Evolutionary conservation across 2,797 vertebrate genomes (phyloP).

Genomic region (Anas acuta): DNA sequence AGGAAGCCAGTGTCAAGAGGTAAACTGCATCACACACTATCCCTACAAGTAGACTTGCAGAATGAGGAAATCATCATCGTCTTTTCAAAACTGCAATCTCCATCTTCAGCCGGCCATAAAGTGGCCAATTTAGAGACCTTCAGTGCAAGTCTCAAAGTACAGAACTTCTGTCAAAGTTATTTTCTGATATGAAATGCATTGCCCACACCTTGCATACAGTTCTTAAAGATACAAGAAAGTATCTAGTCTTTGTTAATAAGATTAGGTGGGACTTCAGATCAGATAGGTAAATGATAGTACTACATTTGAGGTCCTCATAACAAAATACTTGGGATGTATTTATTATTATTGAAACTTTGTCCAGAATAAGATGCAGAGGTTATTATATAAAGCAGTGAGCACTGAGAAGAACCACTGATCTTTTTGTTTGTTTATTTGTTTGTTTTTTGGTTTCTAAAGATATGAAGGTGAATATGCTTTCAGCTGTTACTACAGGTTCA

Average conservation of each 20-base stretch:
- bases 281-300: neutral
- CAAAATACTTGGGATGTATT: neutral
- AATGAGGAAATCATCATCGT: neutral
- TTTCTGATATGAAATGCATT: neutral
- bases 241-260: neutral
- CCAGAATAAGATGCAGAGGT: neutral
- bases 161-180: neutral
- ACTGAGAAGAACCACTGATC: neutral
- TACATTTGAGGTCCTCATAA: neutral
- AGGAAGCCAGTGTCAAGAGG: slow-evolving; percentile 62
- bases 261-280: neutral
- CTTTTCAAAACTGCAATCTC: neutral
- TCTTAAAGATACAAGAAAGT: neutral
- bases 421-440: too few species aligned
- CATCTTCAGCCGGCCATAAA: neutral
- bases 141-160: neutral
- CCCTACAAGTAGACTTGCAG: slow-evolving; percentile 16
- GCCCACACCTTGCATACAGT: neutral
- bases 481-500: neutral
- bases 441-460: too few species aligned
- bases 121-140: neutral
- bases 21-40: slow-evolving; percentile 20
- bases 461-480: too few species aligned
- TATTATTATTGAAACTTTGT: neutral
- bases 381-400: neutral